Base-by-base conservation (phyloP, 64 coral and sea anemone species). In the Acropora tenuis region DNA sequence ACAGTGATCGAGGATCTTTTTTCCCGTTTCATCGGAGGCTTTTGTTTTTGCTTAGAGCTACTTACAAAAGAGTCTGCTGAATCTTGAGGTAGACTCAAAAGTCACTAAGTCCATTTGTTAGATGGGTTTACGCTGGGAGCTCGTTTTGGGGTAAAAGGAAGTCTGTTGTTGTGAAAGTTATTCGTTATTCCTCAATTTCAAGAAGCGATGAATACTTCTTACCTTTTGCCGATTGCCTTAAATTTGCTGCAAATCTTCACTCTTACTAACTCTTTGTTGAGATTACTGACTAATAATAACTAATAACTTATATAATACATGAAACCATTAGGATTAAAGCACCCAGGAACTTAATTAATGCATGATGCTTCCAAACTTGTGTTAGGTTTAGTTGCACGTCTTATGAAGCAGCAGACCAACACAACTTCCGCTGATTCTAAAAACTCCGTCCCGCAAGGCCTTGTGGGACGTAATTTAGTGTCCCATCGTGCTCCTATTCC, bases 401-500 rank as follows among this genome's bases (percentile, higher is more conserved):
- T 85, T n/a, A 50, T 7, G 43, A 20, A 12, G 46, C 82, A 85
- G 82, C 82, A 47, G 65, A 13, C 42, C 82, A 85, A 85, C 82
- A 18, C 82, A 71, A 18, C 82, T 85, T 85, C 82, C 45, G 82
- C 82, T 85, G 82, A 85, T 71, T 85, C 66, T 85, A 85, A 85
- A 85, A 85, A 48, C 63, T 2, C 43, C 82, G 65, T 85, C 82
- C 82, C 82, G 53, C 78, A 81, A 81, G 48, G 19, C 20, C 19
- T 40, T 81, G 19, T 60, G 63, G 82, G 82, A 85, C 68, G 44
- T 85, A 69, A 65, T 9, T 71, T 85, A 17, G 63, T 85, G 43
- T 85, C 82, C 2, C 60, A 85, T 85, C 43, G 68, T n/a, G 59
- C 60, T 71, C 82, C 82, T 9, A 41, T 85, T n/a, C 82, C 82